Conservation (phyloP, 1,140 invertebrate genomes). For the Rhopalosiphum padi region DNA sequence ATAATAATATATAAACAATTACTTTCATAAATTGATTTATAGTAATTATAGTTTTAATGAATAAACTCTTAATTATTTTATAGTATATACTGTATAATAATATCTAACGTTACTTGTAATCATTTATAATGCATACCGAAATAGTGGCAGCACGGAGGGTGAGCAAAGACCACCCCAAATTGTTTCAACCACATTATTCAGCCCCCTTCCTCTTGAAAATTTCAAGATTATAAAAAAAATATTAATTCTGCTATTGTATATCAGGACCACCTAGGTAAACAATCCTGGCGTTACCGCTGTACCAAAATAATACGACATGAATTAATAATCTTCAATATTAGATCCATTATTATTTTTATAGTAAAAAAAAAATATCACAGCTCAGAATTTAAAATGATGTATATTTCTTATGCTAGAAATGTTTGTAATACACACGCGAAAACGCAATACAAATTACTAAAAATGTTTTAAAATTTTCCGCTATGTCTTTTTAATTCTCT, state of each 20-base stretch:
- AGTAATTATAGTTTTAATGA: not conserved
- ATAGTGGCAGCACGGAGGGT: not conserved
- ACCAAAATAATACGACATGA: not conserved
- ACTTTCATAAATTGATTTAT: conserved; percentile 14
- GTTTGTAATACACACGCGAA: not conserved
- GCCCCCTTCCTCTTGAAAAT: not conserved
- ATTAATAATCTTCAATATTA: not conserved
- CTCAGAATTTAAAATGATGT: not conserved
- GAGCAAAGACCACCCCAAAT: not conserved
- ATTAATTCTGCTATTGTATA: not conserved
- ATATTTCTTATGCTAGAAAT: not conserved
- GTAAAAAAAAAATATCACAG: not conserved
- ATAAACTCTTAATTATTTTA: not conserved
- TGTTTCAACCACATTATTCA: not conserved
- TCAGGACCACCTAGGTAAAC: not conserved
- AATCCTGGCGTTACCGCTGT: not conserved
- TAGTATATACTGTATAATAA: not conserved
- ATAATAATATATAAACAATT: not conserved
- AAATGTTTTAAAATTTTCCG: not conserved
- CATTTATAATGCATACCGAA: not conserved
- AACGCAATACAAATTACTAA: not conserved
- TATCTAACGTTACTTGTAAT: not conserved
- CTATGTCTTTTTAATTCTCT: no score
- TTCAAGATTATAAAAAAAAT: not conserved
- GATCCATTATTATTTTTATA: not conserved